Conservation (phyloP, 2,113 vertebrate species). For the Daubentonia madagascariensis region DNA sequence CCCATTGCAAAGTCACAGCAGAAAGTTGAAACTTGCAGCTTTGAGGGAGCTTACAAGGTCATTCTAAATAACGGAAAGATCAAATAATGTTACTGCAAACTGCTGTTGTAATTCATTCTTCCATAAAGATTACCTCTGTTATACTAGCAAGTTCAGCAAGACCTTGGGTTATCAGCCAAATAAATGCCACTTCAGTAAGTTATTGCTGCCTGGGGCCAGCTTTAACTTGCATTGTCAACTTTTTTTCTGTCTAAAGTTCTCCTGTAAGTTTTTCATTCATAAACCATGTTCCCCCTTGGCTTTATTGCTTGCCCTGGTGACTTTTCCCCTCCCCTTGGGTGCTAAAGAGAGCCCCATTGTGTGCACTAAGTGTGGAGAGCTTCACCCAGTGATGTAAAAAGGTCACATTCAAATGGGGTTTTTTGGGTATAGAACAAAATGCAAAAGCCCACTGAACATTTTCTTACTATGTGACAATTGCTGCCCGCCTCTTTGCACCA, state of each 20-base stretch:
- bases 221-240: slow-evolving; percentile 74
- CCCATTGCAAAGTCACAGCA: slow-evolving; percentile 45
- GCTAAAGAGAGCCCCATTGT: slow-evolving; percentile 82
- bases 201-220: slow-evolving; percentile 74
- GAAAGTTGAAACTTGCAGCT: slow-evolving; percentile 36
- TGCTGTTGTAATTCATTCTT: slow-evolving; percentile 62
- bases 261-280: slow-evolving; percentile 85
- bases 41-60: not conserved
- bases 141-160: slow-evolving; percentile 66
- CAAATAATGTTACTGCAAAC: slow-evolving; percentile 58
- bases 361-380: slow-evolving; percentile 65
- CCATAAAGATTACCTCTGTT: slow-evolving; percentile 76
- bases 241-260: slow-evolving; percentile 57
- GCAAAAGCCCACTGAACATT: slow-evolving; percentile 3
- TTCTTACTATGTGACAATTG: slow-evolving; percentile 44
- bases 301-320: slow-evolving; percentile 77
- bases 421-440: slow-evolving; percentile 25
- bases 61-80: slow-evolving; percentile 41
- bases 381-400: slow-evolving; percentile 79
- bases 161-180: slow-evolving; percentile 79
- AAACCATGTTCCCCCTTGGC: slow-evolving; percentile 79
- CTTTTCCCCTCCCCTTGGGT: slow-evolving; percentile 73
- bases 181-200: slow-evolving; percentile 75
- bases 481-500: not conserved
- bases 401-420: slow-evolving; percentile 76